phyloP scores from a whole-genome alignment of 2,888 invertebrate species.

The Elysia crispata region DNA sequence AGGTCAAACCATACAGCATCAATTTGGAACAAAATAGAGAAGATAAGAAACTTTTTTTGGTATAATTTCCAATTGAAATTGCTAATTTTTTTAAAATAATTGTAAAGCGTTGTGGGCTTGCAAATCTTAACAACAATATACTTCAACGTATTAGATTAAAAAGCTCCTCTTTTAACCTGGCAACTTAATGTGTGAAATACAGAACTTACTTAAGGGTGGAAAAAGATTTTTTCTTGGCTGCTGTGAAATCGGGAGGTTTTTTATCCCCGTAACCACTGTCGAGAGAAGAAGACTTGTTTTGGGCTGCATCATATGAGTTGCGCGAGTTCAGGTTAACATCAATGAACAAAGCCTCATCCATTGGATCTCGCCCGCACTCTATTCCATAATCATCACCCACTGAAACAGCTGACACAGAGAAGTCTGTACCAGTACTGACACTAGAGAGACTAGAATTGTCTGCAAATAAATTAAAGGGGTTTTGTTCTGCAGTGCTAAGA shows the following conservation, averaged over 20 bases:
- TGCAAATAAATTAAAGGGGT: conserved; percentile 59
- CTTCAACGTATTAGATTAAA: too few species aligned
- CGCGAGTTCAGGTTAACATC: conserved; percentile 72
- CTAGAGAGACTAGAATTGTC: conserved; percentile 74
- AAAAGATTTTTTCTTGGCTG: conserved; percentile 41
- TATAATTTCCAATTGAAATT: too few species aligned
- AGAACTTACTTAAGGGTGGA: conserved; percentile 57
- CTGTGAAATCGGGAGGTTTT: conserved; percentile 49
- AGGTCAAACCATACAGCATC: too few species aligned
- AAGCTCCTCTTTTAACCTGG: too few species aligned
- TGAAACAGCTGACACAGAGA: conserved; percentile 71
- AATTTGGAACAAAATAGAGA: too few species aligned
- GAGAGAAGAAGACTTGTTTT: conserved; percentile 59
- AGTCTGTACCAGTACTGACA: conserved; percentile 72
- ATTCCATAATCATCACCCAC: conserved; percentile 60
- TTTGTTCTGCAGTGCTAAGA: conserved; percentile 60
- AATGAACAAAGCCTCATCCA: conserved; percentile 72
- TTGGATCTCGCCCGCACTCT: too few species aligned
- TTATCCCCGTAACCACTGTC: conserved; percentile 68
- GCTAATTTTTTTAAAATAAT: too few species aligned
- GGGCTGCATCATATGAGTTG: conserved; percentile 68
- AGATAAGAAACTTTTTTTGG: too few species aligned
- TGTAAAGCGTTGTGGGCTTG: too few species aligned
- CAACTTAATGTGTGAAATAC: too few species aligned
- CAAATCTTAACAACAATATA: too few species aligned